A percentile compares a stretch with the other conserved stretches of the same genome.
phyloP scores from a whole-genome alignment of 2,888 invertebrate genomes.

The Coenonympha glycerion region DNA sequence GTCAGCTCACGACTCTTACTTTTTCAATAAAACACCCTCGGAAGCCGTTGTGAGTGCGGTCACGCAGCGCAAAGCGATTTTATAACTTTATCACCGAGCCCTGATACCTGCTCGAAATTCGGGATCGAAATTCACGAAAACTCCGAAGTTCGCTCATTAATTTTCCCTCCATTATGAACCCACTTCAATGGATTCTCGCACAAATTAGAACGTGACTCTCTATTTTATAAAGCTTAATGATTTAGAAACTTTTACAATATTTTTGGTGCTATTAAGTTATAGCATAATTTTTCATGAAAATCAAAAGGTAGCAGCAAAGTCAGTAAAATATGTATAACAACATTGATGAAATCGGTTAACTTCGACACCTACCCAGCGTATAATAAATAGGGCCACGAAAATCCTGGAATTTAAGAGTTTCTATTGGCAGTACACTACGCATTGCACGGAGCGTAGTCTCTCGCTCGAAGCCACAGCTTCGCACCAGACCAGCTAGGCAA shows the following conservation, averaged over 20 bases:
- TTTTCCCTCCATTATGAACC: constrained; percentile 17
- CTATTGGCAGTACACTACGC: no score
- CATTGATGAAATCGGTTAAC: no score
- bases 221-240: background rate
- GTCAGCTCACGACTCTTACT: constrained; percentile 68
- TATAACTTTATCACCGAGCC: constrained; percentile 68
- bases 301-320: no score
- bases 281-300: no score
- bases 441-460: no score
- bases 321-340: no score
- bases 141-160: constrained; percentile 34
- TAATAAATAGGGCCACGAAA: no score
- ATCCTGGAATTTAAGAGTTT: no score
- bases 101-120: constrained; percentile 47
- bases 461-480: no score
- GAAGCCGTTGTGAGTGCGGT: constrained; percentile 60
- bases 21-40: constrained; percentile 73
- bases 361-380: no score
- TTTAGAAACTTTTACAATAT: background rate
- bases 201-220: background rate
- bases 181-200: constrained; percentile 9
- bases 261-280: no score
- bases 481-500: no score
- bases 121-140: constrained; percentile 30
- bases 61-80: constrained; percentile 69